A percentile compares a stretch with the other conserved stretches of the same genome.
Evolutionary conservation across 2,888 invertebrate species (phyloP).

Genomic region (Cryptocephalus moraei): DNA sequence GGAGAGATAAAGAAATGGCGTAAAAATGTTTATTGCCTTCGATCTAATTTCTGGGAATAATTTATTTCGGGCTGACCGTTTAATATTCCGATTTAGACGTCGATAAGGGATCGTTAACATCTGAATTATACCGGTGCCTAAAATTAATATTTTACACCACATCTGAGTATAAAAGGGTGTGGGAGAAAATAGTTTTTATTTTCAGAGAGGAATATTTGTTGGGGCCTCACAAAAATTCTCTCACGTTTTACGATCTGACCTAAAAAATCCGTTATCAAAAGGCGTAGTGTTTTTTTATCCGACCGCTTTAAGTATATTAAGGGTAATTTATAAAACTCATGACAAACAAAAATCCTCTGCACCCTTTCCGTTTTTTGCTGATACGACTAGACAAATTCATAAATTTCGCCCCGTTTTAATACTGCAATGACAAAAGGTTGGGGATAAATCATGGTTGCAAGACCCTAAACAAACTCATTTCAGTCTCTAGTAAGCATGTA

Average conservation of each 20-base stretch:
- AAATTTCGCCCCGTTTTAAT: conserved; percentile 9
- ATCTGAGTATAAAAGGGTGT: too few relatives aligned
- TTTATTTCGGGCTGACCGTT: too few relatives aligned
- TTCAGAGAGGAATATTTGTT: too few relatives aligned
- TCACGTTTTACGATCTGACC: neutral
- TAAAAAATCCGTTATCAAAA: neutral
- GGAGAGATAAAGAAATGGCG: too few relatives aligned
- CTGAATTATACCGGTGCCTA: too few relatives aligned
- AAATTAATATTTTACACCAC: too few relatives aligned
- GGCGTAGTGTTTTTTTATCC: conserved; percentile 3
- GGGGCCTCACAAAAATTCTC: neutral
- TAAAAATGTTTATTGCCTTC: too few relatives aligned
- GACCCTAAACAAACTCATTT: conserved; percentile 12
- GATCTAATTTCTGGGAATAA: too few relatives aligned
- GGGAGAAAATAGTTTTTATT: too few relatives aligned
- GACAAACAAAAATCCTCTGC: conserved; percentile 13
- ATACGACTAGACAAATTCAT: conserved; percentile 10
- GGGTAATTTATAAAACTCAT: conserved; percentile 13
- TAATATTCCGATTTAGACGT: too few relatives aligned
- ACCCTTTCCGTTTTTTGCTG: conserved; percentile 7
- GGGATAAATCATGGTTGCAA: conserved; percentile 9
- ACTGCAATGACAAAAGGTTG: conserved; percentile 8
- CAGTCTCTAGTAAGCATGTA: conserved; percentile 9
- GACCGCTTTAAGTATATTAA: conserved; percentile 5
- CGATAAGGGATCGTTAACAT: too few relatives aligned